phyloP scores from a whole-genome alignment of 2,888 invertebrate species.

The Notodonta ziczac region DNA sequence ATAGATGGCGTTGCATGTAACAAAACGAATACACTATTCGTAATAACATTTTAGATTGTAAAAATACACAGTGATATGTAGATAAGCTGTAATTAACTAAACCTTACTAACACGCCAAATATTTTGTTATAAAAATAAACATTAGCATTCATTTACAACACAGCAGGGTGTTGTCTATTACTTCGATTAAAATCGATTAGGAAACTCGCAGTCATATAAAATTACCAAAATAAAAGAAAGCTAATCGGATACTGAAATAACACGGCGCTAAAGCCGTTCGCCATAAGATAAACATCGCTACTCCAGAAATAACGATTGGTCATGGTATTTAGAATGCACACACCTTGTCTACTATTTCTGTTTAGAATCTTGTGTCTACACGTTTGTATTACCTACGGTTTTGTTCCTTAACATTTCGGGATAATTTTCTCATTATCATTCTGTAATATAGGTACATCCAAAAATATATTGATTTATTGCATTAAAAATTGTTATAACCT shows the following conservation, averaged over 20 bases:
- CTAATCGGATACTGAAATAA: constrained; percentile 71
- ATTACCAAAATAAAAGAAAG: constrained; percentile 73
- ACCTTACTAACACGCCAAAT: background rate
- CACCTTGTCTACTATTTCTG: constrained; percentile 55
- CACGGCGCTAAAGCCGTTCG: constrained; percentile 55
- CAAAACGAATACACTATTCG: background rate
- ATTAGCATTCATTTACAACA: constrained; percentile 22
- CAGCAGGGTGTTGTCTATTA: constrained; percentile 23
- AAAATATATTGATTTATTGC: no score
- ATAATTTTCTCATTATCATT: background rate
- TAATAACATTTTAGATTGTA: no score
- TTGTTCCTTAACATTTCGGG: constrained; percentile 3
- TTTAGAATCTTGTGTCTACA: constrained; percentile 32
- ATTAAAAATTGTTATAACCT: no score
- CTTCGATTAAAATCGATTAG: constrained; percentile 60
- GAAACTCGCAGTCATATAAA: constrained; percentile 56
- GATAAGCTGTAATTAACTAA: background rate
- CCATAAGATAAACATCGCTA: constrained; percentile 68
- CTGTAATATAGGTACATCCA: no score
- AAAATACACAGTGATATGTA: background rate
- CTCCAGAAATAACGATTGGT: constrained; percentile 69
- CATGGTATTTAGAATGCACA: constrained; percentile 64
- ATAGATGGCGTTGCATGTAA: constrained; percentile 1
- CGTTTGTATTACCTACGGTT: constrained; percentile 20
- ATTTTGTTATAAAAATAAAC: constrained; percentile 29